phyloP scores from a whole-genome alignment of 23 tunicate genomes.

The Trididemnum clinides region DNA sequence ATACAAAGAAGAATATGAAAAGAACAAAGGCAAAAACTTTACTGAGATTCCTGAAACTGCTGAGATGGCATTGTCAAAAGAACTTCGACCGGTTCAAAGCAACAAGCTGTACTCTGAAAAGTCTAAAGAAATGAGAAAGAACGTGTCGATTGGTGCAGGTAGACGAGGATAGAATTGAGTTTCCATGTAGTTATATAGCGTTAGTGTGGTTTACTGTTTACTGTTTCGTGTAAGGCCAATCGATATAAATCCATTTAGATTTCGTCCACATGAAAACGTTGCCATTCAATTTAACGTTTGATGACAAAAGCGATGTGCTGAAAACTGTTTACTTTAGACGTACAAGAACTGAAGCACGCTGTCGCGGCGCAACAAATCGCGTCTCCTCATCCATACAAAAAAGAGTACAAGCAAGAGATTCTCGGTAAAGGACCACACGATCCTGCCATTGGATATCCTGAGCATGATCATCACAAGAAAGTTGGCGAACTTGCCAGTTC shows the following conservation, averaged over 20 bases:
- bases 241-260: no score
- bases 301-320: no score
- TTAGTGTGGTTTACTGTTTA: no score
- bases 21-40: constrained; percentile 2
- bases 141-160: constrained; percentile 77
- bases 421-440: constrained; percentile 74
- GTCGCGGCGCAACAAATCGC: constrained; percentile 43
- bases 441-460: constrained; percentile 77
- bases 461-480: constrained; percentile 65
- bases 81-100: constrained; percentile 45
- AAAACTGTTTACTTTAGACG: no score
- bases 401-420: constrained; percentile 54
- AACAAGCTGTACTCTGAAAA: constrained; percentile 61
- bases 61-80: constrained; percentile 71
- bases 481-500: constrained; percentile 27
- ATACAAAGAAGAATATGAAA: constrained; percentile 23
- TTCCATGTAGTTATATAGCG: no score
- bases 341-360: constrained; percentile 68
- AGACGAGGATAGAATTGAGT: neutral
- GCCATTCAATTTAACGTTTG: no score
- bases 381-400: constrained; percentile 56
- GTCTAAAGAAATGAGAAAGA: constrained; percentile 65
- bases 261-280: no score
- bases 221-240: no score
- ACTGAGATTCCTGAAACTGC: constrained; percentile 53